Conservation (phyloP, 1,140 invertebrate species). For the Heliconius himera region DNA sequence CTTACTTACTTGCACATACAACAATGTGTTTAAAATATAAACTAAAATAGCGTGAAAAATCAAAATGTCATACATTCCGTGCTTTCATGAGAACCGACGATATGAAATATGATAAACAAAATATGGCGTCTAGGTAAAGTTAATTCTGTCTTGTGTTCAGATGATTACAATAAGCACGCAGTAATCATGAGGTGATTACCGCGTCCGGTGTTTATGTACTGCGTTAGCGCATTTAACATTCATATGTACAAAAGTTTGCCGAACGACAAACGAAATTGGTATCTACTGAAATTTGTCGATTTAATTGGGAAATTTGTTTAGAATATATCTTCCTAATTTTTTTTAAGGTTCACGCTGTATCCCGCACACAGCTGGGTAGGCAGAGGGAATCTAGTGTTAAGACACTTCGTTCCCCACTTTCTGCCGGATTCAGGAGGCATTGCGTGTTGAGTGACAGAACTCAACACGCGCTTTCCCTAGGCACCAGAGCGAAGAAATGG, state of each 20-base stretch:
- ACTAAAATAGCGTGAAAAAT: background rate
- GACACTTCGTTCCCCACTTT: too few species aligned
- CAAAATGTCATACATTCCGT: background rate
- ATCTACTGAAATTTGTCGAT: background rate
- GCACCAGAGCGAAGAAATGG: too few species aligned
- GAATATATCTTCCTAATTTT: background rate
- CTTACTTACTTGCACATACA: background rate
- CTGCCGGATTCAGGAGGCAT: too few species aligned
- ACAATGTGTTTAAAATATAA: background rate
- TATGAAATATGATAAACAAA: conserved; percentile 47
- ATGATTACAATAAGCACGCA: conserved; percentile 69
- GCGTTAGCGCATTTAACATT: conserved; percentile 68
- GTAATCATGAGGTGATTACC: conserved; percentile 73
- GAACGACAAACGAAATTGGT: conserved; percentile 7
- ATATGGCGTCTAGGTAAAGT: conserved; percentile 63
- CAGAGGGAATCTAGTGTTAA: too few species aligned
- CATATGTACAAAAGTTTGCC: conserved; percentile 53
- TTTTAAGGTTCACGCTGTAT: too few species aligned
- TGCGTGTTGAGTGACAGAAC: too few species aligned
- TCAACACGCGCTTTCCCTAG: too few species aligned
- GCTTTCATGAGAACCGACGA: background rate
- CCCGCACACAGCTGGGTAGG: too few species aligned
- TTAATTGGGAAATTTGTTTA: background rate
- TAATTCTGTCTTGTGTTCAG: conserved; percentile 58
- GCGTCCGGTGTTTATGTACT: conserved; percentile 65